Evolutionary conservation across 2,888 invertebrate genomes (phyloP), one percentile per base, ranked within the genome.

Genomic region (Molorchus minor): DNA sequence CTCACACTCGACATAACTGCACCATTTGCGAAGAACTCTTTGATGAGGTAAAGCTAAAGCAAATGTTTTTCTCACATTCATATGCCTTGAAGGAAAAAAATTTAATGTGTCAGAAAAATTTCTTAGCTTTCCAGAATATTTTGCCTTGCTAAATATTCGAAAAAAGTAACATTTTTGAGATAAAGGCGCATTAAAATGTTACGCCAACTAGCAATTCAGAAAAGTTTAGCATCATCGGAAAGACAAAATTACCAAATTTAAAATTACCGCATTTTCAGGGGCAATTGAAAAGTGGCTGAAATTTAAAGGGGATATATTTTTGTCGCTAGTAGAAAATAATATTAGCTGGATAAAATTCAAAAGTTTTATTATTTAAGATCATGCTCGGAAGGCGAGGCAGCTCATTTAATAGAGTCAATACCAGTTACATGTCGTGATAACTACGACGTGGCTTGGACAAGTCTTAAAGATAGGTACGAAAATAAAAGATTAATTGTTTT

Each of bases 311-410:
- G n/a, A n/a, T 8, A 25, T 25, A 25, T 25, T 25, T 25, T 25
- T 25, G 8, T 25, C 8, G 8, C 8, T 25, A 25, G 25, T 25
- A 25, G 40, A 40, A 40, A 40, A 40, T 40, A 45, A 45, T 17
- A 33, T 33, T 10, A 33, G 10, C 17, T 33, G 3, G 33, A 46
- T 33, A 19, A 46, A 33, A 46, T 46, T 16, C 46, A 46, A 46
- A 46, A 33, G 19, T 46, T 46, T 12, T 46, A 46, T 19, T 46
- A 46, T 7, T 33, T 46, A 3, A 46, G 33, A 33, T 46, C 46
- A 16, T 46, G 19, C 7, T 21, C 33, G 2, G 3, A 30, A 16
- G 46, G 33, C 8, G 46, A 46, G 46, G 46, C 33, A 19, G 17
- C 19, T 16, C 30, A 33, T 19, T 10, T 46, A 33, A 45, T 33